Percentiles rank a stretch among this genome's conserved stretches.
These are phyloP conservation scores for Paralichthys olivaceus DNA, from an alignment of 2,113 vertebrate genomes.

Conservation along the genomic window DNA sequence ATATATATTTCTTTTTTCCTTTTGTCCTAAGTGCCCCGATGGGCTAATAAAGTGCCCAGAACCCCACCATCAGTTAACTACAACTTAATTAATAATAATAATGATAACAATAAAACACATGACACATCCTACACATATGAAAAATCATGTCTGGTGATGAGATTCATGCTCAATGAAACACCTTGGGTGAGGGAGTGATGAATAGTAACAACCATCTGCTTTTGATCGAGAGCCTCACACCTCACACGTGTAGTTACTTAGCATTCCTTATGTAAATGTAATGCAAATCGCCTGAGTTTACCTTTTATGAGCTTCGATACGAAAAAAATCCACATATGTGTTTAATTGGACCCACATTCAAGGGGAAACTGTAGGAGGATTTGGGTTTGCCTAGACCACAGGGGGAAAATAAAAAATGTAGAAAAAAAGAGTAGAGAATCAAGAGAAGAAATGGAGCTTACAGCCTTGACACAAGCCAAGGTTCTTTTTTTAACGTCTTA, in stretches of 20 bases:
- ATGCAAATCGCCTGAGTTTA: constrained; percentile 69
- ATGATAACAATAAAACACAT: background rate
- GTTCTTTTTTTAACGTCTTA: constrained; percentile 56
- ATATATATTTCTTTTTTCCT: background rate
- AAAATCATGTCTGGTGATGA: constrained; percentile 1
- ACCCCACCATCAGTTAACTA: constrained; percentile 23
- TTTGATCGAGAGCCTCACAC: constrained; percentile 63
- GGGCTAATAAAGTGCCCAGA: background rate
- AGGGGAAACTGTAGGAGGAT: constrained; percentile 60
- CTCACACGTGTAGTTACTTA: constrained; percentile 68
- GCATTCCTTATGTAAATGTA: constrained; percentile 79
- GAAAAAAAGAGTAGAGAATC: constrained; percentile 19
- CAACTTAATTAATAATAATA: background rate
- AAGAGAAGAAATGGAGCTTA: constrained; percentile 30
- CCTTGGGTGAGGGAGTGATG: constrained; percentile 25
- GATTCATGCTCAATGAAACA: constrained; percentile 40
- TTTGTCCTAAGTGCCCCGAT: background rate
- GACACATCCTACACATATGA: background rate
- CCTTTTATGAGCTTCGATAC: constrained; percentile 75
- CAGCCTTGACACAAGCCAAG: constrained; percentile 60
- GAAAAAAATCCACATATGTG: constrained; percentile 77
- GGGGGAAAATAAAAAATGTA: constrained; percentile 71
- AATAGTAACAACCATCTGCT: constrained; percentile 68
- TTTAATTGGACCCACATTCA: constrained; percentile 81
- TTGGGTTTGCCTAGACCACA: constrained; percentile 71